phyloP scores from a whole-genome alignment of 2,797 vertebrate species.

The Myotis planiceps region DNA sequence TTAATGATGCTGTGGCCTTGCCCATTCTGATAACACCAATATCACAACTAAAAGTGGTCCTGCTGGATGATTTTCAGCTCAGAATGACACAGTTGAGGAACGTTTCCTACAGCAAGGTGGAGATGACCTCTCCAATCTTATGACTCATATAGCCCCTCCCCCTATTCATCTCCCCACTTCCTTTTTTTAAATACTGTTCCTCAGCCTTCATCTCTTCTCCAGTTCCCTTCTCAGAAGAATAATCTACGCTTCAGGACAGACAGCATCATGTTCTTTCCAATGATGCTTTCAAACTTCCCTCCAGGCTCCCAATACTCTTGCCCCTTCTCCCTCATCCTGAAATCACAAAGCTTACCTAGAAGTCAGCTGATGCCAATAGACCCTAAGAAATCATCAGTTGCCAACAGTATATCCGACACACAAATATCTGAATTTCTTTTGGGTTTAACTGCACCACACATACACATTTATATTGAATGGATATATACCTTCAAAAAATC shows the following conservation, averaged over 20 bases:
- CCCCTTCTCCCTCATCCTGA: background rate
- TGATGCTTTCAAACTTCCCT: background rate
- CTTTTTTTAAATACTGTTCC: background rate
- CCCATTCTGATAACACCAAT: background rate
- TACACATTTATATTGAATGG: background rate
- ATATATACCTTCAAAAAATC: background rate
- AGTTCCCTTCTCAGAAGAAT: background rate
- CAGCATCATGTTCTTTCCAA: background rate
- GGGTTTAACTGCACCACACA: background rate
- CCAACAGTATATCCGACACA: background rate
- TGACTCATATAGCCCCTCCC: background rate
- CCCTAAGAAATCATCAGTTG: background rate
- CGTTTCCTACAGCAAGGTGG: background rate
- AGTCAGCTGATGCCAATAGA: background rate
- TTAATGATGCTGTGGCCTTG: background rate
- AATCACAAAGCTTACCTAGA: background rate
- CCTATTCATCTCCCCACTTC: background rate
- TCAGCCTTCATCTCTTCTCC: rapidly evolving
- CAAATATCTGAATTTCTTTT: background rate
- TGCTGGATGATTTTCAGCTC: background rate
- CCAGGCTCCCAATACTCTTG: background rate
- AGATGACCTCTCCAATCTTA: background rate
- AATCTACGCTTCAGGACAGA: background rate
- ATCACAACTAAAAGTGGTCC: background rate
- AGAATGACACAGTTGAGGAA: background rate